phyloP scores from a whole-genome alignment of 2,797 vertebrate genomes.

The Alcedo atthis region DNA sequence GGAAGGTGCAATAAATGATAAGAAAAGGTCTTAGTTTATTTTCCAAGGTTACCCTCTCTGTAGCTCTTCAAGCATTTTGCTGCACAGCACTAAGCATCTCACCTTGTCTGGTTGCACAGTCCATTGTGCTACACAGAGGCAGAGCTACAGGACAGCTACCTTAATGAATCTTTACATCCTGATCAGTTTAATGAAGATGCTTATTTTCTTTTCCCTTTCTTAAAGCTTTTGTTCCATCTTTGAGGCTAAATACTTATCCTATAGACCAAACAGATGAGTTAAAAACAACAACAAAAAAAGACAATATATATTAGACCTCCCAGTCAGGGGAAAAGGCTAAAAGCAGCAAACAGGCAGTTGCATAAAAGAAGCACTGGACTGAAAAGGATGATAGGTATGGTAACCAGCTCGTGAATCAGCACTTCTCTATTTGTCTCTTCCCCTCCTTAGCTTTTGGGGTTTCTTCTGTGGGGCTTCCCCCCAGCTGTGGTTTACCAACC shows the following conservation, averaged over 20 bases:
- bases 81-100: not conserved
- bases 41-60: not conserved
- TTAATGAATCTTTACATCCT: not conserved
- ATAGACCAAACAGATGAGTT: not conserved
- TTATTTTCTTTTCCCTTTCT: not conserved
- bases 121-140: not conserved
- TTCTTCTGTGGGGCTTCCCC: conserved; percentile 27
- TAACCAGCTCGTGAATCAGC: not conserved
- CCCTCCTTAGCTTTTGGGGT: not conserved
- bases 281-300: not conserved
- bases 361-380: not conserved
- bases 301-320: not conserved
- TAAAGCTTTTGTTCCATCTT: not conserved
- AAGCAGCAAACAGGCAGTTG: not conserved
- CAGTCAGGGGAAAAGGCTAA: not conserved
- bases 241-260: not conserved
- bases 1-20: not conserved
- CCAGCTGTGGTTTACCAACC: not conserved
- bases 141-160: not conserved
- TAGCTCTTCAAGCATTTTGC: not conserved
- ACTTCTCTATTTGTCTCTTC: not conserved
- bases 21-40: not conserved
- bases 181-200: not conserved
- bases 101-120: not conserved
- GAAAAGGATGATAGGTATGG: not conserved